Evolutionary conservation across 2,888 invertebrate species (phyloP).

Genomic region (Pseudococcus longispinus): DNA sequence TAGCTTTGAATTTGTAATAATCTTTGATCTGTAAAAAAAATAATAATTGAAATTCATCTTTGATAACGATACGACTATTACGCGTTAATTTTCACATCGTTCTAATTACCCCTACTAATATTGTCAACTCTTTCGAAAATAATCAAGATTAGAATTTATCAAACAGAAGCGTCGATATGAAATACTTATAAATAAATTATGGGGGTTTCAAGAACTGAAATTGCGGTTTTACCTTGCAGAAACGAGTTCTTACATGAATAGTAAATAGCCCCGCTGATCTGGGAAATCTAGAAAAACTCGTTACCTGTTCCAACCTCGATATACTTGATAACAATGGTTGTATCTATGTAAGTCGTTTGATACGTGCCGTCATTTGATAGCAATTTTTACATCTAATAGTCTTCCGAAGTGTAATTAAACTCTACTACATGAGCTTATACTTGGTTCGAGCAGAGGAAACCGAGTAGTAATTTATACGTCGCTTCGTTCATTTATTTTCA

Average conservation of each 20-base stretch:
- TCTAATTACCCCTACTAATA: no score
- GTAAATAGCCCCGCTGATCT: background rate
- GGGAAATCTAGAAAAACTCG: slow-evolving; percentile 30
- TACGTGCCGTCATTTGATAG: background rate
- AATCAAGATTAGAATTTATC: no score
- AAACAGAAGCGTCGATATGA: background rate
- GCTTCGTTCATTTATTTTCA: no score
- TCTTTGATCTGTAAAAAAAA: slow-evolving; percentile 70
- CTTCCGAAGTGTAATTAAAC: background rate
- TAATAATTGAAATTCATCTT: background rate
- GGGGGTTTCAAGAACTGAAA: background rate
- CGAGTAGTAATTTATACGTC: no score
- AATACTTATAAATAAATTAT: background rate
- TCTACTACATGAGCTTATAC: background rate
- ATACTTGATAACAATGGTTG: background rate
- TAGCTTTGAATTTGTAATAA: slow-evolving; percentile 74
- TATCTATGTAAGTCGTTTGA: background rate
- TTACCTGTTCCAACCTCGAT: slow-evolving; percentile 16
- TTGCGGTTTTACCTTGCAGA: background rate
- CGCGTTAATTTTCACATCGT: no score
- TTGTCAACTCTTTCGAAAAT: background rate
- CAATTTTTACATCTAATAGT: background rate
- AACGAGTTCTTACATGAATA: background rate
- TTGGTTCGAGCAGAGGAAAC: background rate
- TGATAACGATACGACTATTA: no score